Conservation (phyloP, 1,140 invertebrate species). For the Drosophila pruinosa region DNA sequence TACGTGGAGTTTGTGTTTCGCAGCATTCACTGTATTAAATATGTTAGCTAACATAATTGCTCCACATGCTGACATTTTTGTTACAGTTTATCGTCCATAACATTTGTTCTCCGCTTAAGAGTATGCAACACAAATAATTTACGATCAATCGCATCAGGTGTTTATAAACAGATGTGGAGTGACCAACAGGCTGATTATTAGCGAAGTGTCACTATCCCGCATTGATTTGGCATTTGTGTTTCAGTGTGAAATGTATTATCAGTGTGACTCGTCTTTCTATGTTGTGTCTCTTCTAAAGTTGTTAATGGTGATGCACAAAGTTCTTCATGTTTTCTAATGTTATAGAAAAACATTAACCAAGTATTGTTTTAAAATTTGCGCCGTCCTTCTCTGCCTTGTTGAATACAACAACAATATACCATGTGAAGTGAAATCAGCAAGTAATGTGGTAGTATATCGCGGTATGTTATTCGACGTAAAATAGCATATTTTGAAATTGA, state of each 20-base stretch:
- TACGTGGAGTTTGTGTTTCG: not conserved
- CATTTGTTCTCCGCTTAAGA: not conserved
- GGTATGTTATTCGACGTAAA: not conserved
- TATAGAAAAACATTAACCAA: too few relatives aligned
- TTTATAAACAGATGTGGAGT: not conserved
- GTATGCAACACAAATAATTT: not conserved
- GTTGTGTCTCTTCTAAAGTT: too few relatives aligned
- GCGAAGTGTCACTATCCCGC: too few relatives aligned
- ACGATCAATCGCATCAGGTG: slow-evolving; percentile 5
- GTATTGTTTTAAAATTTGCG: too few relatives aligned
- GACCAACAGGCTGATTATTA: not conserved
- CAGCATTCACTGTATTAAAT: not conserved
- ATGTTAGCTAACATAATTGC: slow-evolving; percentile 12
- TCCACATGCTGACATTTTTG: not conserved
- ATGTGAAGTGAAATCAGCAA: too few relatives aligned
- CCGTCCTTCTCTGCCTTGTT: too few relatives aligned
- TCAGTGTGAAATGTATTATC: slow-evolving; percentile 10
- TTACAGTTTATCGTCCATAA: not conserved
- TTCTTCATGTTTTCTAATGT: too few relatives aligned
- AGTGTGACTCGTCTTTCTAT: too few relatives aligned
- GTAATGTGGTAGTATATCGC: not conserved
- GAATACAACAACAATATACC: too few relatives aligned
- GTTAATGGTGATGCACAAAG: too few relatives aligned
- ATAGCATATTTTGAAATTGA: not conserved
- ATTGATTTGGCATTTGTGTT: not conserved